Evolutionary conservation across 2,888 invertebrate species (phyloP).

Genomic region (Aleiodes alternator): DNA sequence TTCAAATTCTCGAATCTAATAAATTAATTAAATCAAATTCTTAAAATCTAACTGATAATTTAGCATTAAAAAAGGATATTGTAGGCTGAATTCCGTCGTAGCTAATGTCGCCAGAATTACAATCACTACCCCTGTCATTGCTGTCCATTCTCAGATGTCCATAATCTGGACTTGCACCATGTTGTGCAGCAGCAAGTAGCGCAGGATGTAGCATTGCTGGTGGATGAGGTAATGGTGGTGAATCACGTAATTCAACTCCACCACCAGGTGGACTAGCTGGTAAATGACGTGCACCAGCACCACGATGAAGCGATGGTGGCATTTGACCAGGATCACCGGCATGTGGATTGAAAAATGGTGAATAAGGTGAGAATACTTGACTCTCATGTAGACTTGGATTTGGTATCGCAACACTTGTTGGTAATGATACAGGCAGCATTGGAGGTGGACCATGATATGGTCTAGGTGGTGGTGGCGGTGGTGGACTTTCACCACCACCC

Average conservation of each 20-base stretch:
- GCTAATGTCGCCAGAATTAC: slow-evolving; percentile 92
- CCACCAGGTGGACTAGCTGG: slow-evolving; percentile 81
- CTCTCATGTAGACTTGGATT: slow-evolving; percentile 97
- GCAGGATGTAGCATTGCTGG: slow-evolving; percentile 91
- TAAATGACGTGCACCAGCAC: slow-evolving; percentile 71
- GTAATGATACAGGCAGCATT: slow-evolving; percentile 91
- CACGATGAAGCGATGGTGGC: slow-evolving; percentile 63
- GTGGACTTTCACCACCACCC: slow-evolving; percentile 76
- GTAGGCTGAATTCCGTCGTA: slow-evolving; percentile 96
- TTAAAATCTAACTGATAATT: slow-evolving; percentile 29
- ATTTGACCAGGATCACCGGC: slow-evolving; percentile 72
- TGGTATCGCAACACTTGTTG: slow-evolving; percentile 97
- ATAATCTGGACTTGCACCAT: slow-evolving; percentile 89
- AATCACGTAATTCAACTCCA: slow-evolving; percentile 84
- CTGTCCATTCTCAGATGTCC: slow-evolving; percentile 86
- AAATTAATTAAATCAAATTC: no score
- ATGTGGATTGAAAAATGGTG: slow-evolving; percentile 87
- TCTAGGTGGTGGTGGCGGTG: slow-evolving; percentile 80
- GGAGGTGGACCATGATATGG: slow-evolving; percentile 84
- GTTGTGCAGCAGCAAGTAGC: slow-evolving; percentile 88
- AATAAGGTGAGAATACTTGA: slow-evolving; percentile 94
- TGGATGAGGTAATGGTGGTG: slow-evolving; percentile 88
- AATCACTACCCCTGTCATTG: slow-evolving; percentile 91
- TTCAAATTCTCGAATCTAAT: slow-evolving; percentile 40
- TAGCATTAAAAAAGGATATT: slow-evolving; percentile 91